Evolutionary conservation across 2,797 vertebrate genomes (phyloP), one percentile per base, ranked within the genome.

Genomic region (Sebastes taczanowskii): DNA sequence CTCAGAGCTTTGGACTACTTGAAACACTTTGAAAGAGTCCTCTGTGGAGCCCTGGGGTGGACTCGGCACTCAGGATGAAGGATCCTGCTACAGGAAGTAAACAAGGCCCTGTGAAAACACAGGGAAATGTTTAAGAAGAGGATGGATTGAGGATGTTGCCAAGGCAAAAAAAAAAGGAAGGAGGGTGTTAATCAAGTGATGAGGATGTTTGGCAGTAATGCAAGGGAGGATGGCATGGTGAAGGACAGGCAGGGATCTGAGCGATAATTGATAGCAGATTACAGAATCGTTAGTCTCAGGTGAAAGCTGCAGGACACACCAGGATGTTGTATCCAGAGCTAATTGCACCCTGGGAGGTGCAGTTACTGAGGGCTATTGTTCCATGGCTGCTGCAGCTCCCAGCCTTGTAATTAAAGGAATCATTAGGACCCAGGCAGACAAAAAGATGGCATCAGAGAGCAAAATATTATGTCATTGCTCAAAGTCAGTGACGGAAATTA

Each of bases 331-430:
- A 68, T 74, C 60, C 75, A 58, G 52, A 80, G 77, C 83, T 92
- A 92, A 93, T 88, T 89, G 83, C 83, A 74, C 77, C 71, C 55
- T 10, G 82, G 82, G 86, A 68, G 75, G 74, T 60, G 56, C 20
- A 64, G 85, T 71, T 59, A 75, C 82, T 23, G 58, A 34, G 68
- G 75, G 42, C 71, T 59, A 78, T 90, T 86, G 82, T 90, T 81
- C 65, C 61, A 27, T 35, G 52, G 77, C 74, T 66, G 83, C 59
- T 60, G 59, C 77, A 61, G 84, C 83, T 73, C 64, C 61, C 78
- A 65, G 77, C 74, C 80, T 83, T 89, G 79, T 93, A 92, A 94
- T 95, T 94, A 92, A 91, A 90, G 69, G 79, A 80, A 83, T 91
- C 88, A 92, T 93, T 94, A 91, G 84, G 55, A 84, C 77, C 63